Percentiles rank a stretch among this genome's conserved stretches.
Conservation (phyloP, 2,113 vertebrate genomes). For the Pampusana beccarii region DNA sequence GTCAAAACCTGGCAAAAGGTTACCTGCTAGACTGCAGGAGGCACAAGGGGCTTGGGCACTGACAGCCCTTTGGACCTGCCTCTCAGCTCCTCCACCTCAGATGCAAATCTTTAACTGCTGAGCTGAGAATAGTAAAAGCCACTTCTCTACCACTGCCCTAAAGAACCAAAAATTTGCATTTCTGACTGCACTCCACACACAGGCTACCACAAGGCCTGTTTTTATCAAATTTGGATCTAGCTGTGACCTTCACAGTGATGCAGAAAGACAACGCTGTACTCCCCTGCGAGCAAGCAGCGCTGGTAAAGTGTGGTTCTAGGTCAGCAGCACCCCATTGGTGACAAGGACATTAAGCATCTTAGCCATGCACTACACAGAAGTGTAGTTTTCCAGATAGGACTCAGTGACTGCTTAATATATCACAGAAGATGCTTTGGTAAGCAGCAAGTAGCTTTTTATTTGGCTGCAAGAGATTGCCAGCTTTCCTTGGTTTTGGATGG, state of each 20-base stretch:
- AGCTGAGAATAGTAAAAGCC: not conserved
- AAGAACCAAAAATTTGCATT: not conserved
- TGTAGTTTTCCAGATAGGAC: not conserved
- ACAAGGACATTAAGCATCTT: not conserved
- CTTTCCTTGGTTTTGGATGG: not conserved
- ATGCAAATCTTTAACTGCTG: not conserved
- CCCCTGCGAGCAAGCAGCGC: accelerated
- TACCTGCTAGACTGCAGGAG: not conserved
- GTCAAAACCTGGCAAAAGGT: not conserved
- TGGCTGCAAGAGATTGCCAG: not conserved
- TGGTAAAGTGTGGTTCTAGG: not conserved
- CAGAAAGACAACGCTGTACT: not conserved
- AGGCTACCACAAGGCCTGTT: not conserved
- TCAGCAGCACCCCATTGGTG: not conserved
- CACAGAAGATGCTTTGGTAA: not conserved
- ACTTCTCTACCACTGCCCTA: not conserved
- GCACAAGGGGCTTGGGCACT: accelerated
- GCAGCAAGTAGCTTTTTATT: not conserved
- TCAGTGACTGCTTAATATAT: not conserved
- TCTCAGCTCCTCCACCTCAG: not conserved
- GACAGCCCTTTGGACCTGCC: not conserved
- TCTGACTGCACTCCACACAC: not conserved
- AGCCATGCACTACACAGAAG: not conserved
- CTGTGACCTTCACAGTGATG: accelerated
- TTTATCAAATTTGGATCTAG: not conserved